Conservation (phyloP, 1,140 invertebrate genomes). For the Antheraea pernyi region DNA sequence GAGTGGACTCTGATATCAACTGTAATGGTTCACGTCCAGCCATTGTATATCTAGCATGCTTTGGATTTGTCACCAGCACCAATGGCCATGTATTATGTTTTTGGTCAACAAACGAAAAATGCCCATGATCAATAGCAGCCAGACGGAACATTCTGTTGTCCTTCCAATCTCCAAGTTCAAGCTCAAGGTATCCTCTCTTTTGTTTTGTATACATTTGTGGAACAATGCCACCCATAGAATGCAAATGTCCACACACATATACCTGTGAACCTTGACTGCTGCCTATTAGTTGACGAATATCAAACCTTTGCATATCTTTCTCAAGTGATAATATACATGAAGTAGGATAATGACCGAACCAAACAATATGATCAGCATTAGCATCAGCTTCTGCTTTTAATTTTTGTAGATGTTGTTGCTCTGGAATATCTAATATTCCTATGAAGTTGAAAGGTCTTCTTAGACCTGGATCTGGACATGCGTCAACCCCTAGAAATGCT, state of each 20-base stretch:
- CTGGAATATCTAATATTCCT: constrained; percentile 86
- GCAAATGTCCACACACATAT: constrained; percentile 96
- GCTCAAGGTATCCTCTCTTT: constrained; percentile 90
- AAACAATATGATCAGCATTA: constrained; percentile 65
- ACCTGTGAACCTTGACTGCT: constrained; percentile 63
- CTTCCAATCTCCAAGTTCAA: constrained; percentile 97
- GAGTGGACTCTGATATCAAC: constrained; percentile 85
- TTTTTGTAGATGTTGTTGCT: constrained; percentile 79
- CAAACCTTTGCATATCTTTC: constrained; percentile 67
- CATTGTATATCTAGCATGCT: constrained; percentile 87
- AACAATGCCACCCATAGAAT: constrained; percentile 88
- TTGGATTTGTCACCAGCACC: constrained; percentile 93
- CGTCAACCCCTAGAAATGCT: constrained; percentile 93
- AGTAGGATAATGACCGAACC: constrained; percentile 96
- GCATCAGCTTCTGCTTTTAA: constrained; percentile 58
- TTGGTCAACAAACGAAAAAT: constrained; percentile 93
- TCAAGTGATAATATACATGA: constrained; percentile 88
- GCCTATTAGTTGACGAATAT: constrained; percentile 81
- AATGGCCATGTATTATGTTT: constrained; percentile 89
- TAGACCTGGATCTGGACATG: constrained; percentile 92
- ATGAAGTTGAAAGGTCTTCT: constrained; percentile 96
- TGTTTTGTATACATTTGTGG: constrained; percentile 94
- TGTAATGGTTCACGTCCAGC: constrained; percentile 87
- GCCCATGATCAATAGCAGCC: constrained; percentile 91
- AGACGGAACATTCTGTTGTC: constrained; percentile 93